Conservation (phyloP, 1,140 invertebrate species). For the Hydropsyche tenuis region DNA sequence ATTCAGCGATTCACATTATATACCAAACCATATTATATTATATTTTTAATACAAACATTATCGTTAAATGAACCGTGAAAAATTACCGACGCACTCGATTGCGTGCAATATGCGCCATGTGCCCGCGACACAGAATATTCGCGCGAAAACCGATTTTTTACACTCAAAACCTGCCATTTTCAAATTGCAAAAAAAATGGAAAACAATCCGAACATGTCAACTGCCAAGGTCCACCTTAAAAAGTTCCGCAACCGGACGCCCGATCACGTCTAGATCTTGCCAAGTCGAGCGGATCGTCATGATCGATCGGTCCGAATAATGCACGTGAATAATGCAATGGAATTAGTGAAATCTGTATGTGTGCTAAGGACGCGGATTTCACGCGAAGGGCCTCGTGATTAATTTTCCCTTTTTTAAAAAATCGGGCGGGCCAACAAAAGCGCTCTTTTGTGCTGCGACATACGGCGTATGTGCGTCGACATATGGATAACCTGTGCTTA, state of each 20-base stretch:
- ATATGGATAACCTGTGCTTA: conserved; percentile 37
- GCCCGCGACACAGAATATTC: conserved; percentile 13
- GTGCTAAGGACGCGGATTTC: conserved; percentile 32
- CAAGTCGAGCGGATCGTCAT: conserved; percentile 32
- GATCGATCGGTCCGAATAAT: background rate
- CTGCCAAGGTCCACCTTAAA: conserved; percentile 5
- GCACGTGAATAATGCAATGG: background rate
- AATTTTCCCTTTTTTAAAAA: conserved; percentile 1
- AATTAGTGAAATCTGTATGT: conserved; percentile 23
- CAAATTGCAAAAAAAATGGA: background rate
- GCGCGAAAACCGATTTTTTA: background rate
- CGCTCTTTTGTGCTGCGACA: conserved; percentile 18
- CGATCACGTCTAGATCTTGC: conserved; percentile 6
- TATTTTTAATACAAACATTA: too few species aligned
- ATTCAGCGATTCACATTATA: too few species aligned
- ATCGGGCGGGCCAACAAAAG: background rate
- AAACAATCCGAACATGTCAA: background rate
- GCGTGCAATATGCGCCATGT: conserved; percentile 3
- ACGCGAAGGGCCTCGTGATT: background rate
- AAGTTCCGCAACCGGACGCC: background rate
- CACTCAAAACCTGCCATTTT: too few species aligned
- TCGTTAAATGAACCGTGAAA: too few species aligned
- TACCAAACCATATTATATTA: too few species aligned
- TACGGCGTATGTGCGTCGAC: conserved; percentile 11
- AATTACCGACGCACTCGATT: background rate